Conservation (phyloP, 2,888 invertebrate genomes). For the Psylliodes chrysocephalus region DNA sequence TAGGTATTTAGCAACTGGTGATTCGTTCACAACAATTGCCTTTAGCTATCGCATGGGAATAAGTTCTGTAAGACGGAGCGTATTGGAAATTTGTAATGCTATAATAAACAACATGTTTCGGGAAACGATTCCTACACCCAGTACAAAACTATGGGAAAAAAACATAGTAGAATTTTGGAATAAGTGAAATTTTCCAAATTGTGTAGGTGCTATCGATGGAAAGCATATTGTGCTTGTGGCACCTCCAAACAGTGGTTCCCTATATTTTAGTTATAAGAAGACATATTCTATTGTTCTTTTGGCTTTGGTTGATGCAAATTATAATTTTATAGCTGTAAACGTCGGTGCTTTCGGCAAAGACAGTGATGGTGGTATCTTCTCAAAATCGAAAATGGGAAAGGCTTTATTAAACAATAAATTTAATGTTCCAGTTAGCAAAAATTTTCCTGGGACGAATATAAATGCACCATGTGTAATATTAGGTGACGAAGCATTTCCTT, state of each 20-base stretch:
- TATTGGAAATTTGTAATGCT: constrained; percentile 26
- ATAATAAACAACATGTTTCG: constrained; percentile 27
- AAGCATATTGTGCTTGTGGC: constrained; percentile 23
- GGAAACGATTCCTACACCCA: constrained; percentile 30
- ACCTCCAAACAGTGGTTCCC: constrained; percentile 32
- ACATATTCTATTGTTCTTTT: constrained; percentile 45
- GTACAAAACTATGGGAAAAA: constrained; percentile 26
- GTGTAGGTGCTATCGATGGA: constrained; percentile 27
- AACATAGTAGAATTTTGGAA: no score
- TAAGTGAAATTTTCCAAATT: constrained; percentile 12
- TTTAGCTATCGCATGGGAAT: constrained; percentile 47
- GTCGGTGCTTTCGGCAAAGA: constrained; percentile 31
- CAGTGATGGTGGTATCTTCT: constrained; percentile 28
- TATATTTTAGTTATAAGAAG: constrained; percentile 41
- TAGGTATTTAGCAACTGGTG: constrained; percentile 47
- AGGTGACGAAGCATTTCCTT: constrained; percentile 51
- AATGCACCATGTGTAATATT: constrained; percentile 40
- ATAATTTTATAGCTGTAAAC: constrained; percentile 26
- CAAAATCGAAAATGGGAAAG: constrained; percentile 24
- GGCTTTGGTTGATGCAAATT: constrained; percentile 32
- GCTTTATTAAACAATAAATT: constrained; percentile 19
- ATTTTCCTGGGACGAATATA: constrained; percentile 40
- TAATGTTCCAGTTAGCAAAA: constrained; percentile 14
- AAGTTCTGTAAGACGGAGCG: constrained; percentile 25
- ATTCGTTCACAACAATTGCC: constrained; percentile 48